phyloP scores from a whole-genome alignment of 1,140 invertebrate species.

The Phthorimaea operculella region DNA sequence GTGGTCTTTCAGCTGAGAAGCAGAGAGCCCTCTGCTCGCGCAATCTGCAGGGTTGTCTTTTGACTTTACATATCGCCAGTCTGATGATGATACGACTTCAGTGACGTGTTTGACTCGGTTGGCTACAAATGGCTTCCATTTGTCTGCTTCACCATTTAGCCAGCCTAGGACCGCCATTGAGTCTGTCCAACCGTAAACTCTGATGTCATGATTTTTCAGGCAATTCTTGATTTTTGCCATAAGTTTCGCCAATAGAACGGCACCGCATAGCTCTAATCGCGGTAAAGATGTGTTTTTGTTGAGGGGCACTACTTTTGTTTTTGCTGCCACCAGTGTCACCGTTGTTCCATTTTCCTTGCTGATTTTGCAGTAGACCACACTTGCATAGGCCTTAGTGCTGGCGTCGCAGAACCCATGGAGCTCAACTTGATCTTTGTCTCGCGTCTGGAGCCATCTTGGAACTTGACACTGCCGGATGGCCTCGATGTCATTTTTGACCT shows the following conservation, averaged over 20 bases:
- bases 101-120: neutral
- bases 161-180: slow-evolving; percentile 29
- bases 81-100: neutral
- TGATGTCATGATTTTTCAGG: slow-evolving; percentile 3
- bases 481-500: slow-evolving; percentile 7
- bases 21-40: neutral
- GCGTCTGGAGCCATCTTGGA: slow-evolving; percentile 9
- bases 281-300: slow-evolving; percentile 12
- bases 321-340: slow-evolving; percentile 14
- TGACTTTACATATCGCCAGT: neutral
- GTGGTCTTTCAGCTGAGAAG: neutral
- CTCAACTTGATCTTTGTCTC: slow-evolving; percentile 10
- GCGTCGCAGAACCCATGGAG: slow-evolving; percentile 49
- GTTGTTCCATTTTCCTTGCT: neutral
- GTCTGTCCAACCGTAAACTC: slow-evolving; percentile 38
- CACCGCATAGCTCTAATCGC: slow-evolving; percentile 38
- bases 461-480: slow-evolving; percentile 9
- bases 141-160: neutral
- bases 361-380: slow-evolving; percentile 35
- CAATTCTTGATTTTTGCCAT: slow-evolving; percentile 13
- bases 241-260: slow-evolving; percentile 27
- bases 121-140: slow-evolving; percentile 2
- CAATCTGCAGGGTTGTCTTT: neutral
- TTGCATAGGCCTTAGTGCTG: slow-evolving; percentile 37
- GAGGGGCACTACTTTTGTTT: slow-evolving; percentile 16